A percentile compares a stretch with the other conserved stretches of the same genome.
phyloP scores from a whole-genome alignment of 2,113 vertebrate genomes.

The Zapornia atra region DNA sequence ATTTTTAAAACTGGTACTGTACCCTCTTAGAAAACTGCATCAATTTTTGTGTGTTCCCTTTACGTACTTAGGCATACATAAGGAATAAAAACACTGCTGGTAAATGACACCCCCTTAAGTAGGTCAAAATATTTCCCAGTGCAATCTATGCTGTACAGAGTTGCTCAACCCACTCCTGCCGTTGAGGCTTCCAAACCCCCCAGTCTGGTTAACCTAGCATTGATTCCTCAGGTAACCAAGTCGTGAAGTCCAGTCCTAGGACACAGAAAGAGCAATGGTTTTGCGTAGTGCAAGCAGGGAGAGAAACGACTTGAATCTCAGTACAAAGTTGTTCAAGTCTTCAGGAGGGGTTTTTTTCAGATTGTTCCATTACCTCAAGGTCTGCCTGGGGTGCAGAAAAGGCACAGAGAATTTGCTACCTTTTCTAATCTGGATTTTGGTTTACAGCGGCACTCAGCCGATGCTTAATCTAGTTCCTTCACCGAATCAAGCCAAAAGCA shows the following conservation, averaged over 20 bases:
- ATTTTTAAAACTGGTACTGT: background rate
- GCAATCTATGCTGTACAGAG: background rate
- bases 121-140: background rate
- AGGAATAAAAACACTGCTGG: background rate
- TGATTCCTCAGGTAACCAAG: background rate
- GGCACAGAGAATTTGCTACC: background rate
- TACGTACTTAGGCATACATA: background rate
- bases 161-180: background rate
- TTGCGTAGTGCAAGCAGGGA: background rate
- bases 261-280: too few relatives aligned
- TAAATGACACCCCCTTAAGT: background rate
- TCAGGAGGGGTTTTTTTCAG: background rate
- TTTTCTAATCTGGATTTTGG: background rate
- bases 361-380: background rate
- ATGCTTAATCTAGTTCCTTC: background rate
- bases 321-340: background rate
- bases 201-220: background rate
- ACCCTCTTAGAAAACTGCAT: background rate
- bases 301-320: background rate
- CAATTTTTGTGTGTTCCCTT: background rate
- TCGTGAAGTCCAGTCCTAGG: background rate
- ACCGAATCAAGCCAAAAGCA: background rate
- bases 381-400: background rate
- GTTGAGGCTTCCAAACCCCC: background rate
- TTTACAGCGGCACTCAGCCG: background rate